A percentile compares a stretch with the other conserved stretches of the same genome.
Conservation (phyloP, 1,140 invertebrate genomes). For the Drosophila persimilis region DNA sequence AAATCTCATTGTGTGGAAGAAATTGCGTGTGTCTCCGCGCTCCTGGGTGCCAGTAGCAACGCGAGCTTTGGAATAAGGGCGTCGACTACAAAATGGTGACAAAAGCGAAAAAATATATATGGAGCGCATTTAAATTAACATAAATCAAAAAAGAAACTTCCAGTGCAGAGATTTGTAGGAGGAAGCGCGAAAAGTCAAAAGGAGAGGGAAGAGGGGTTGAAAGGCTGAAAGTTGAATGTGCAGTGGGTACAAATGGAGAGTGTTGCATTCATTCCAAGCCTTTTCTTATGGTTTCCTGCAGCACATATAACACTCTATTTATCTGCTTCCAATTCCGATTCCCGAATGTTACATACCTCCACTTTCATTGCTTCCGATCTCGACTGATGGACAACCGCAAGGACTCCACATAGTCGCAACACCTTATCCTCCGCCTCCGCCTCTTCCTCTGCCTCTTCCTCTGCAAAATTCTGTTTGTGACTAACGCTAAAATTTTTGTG, state of each 20-base stretch:
- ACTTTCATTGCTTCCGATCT: neutral
- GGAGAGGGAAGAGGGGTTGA: no score
- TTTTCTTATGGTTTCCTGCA: no score
- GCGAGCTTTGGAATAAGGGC: no score
- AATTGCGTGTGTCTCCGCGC: no score
- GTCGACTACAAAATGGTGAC: conserved; percentile 1
- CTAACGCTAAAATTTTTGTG: conserved; percentile 59
- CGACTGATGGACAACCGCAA: conserved; percentile 3
- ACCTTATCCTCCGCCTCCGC: neutral
- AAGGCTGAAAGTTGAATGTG: no score
- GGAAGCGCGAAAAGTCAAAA: neutral
- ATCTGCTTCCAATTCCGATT: no score
- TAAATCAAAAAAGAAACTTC: conserved; percentile 67
- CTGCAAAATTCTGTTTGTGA: conserved; percentile 35
- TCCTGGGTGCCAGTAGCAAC: no score
- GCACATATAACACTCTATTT: no score
- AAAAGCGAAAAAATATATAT: conserved; percentile 53
- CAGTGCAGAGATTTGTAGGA: neutral
- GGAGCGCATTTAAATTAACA: conserved; percentile 70
- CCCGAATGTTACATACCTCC: neutral
- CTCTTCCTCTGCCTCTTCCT: conserved; percentile 16
- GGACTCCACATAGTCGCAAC: neutral
- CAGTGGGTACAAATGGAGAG: no score
- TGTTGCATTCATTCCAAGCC: no score
- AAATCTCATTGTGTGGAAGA: no score